A percentile compares a stretch with the other conserved stretches of the same genome.
Evolutionary conservation across 2,113 vertebrate genomes (phyloP).

Genomic region (Psettodes erumei): DNA sequence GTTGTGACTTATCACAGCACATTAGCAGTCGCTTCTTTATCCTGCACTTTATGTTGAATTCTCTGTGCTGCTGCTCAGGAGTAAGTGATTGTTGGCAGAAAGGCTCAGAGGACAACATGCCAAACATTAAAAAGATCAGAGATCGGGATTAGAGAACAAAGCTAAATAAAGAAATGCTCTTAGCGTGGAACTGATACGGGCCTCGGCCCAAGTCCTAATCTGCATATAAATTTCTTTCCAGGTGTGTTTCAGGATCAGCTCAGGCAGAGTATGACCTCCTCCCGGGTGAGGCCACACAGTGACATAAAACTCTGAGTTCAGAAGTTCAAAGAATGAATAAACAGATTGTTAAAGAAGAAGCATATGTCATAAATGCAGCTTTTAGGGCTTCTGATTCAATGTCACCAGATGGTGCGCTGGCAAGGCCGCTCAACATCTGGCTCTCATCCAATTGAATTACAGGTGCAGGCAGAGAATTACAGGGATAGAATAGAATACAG

Average conservation of each 20-base stretch:
- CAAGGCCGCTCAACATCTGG: slow-evolving; percentile 41
- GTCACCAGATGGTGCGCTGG: slow-evolving; percentile 35
- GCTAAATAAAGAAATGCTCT: slow-evolving; percentile 19
- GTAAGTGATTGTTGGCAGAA: not conserved
- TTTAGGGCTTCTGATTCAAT: slow-evolving; percentile 8
- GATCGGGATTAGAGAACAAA: slow-evolving; percentile 27
- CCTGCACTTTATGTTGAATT: not conserved
- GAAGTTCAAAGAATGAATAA: slow-evolving; percentile 13
- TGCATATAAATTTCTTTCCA: slow-evolving; percentile 19
- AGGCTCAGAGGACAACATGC: not conserved
- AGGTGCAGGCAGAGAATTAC: slow-evolving; percentile 8
- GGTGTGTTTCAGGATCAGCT: slow-evolving; percentile 38
- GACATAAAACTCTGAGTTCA: not conserved
- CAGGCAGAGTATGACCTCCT: not conserved
- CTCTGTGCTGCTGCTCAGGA: not conserved
- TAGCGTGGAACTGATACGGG: not conserved
- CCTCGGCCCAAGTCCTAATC: slow-evolving; percentile 21
- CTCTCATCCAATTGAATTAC: slow-evolving; percentile 1
- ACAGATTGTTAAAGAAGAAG: slow-evolving; percentile 24
- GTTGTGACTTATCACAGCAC: not conserved
- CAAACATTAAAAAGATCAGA: not conserved
- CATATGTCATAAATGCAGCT: slow-evolving; percentile 39
- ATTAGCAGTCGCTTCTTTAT: not conserved
- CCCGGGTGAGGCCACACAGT: not conserved
- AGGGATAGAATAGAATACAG: not conserved